Evolutionary conservation across 2,797 vertebrate species (phyloP).

Genomic region (Nasua narica): DNA sequence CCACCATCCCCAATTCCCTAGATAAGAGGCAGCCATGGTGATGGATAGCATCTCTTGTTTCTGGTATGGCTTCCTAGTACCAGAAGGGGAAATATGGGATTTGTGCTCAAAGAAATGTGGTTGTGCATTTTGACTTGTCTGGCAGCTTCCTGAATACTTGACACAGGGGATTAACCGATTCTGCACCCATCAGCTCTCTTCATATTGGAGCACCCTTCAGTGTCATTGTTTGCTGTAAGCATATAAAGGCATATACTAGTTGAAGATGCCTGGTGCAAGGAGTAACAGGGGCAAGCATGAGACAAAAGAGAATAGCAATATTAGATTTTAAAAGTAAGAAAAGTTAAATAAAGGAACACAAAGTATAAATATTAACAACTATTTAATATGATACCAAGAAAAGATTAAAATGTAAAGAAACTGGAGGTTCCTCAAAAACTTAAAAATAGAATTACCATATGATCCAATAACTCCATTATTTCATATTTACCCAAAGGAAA

Average conservation of each 20-base stretch:
- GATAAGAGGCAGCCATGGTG: background rate
- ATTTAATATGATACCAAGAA: background rate
- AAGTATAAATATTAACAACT: background rate
- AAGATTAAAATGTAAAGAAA: background rate
- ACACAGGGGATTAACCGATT: background rate
- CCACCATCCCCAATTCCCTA: background rate
- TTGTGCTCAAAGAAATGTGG: background rate
- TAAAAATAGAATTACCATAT: background rate
- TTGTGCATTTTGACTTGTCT: background rate
- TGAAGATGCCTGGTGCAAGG: background rate
- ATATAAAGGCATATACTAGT: background rate
- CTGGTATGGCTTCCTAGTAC: background rate
- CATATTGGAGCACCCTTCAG: background rate
- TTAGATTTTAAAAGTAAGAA: background rate
- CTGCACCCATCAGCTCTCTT: background rate
- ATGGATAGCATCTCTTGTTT: background rate
- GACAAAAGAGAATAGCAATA: background rate
- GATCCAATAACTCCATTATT: background rate
- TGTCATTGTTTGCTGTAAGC: background rate
- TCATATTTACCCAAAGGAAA: background rate
- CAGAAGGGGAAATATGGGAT: background rate
- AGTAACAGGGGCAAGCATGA: background rate
- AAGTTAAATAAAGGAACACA: conserved; percentile 31
- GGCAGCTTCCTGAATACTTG: background rate
- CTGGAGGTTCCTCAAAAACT: background rate